Conservation (phyloP, 2,113 vertebrate genomes). For the Cyanoliseus patagonus region DNA sequence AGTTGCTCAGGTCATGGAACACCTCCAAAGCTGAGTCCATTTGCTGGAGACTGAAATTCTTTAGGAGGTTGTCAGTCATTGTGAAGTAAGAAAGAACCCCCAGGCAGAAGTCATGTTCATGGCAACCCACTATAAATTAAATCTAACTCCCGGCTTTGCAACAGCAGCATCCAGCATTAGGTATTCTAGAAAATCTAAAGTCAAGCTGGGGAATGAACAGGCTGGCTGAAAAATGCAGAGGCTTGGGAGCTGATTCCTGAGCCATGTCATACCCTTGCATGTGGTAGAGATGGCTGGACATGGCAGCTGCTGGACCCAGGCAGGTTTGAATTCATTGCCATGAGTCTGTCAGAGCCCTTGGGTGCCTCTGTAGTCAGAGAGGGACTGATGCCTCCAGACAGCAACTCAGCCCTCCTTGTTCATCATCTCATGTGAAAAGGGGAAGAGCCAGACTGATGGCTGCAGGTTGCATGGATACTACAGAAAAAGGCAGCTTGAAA, state of each 20-base stretch:
- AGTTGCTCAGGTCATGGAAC: not conserved
- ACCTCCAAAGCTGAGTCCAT: rapidly evolving
- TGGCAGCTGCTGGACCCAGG: not conserved
- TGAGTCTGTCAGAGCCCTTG: not conserved
- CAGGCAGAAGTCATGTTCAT: not conserved
- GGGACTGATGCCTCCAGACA: not conserved
- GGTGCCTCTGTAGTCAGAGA: not conserved
- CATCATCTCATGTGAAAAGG: not conserved
- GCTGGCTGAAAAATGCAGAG: not conserved
- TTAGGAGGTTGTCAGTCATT: not conserved
- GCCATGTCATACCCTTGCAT: too few species aligned
- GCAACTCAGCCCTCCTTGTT: not conserved
- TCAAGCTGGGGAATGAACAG: not conserved
- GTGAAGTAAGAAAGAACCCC: rapidly evolving
- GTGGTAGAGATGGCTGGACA: not conserved
- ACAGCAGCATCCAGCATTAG: not conserved
- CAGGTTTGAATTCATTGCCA: not conserved
- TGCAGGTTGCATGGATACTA: not conserved
- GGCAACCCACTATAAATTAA: not conserved
- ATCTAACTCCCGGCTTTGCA: not conserved
- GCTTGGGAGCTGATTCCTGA: not conserved
- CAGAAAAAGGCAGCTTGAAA: not conserved
- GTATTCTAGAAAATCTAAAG: not conserved
- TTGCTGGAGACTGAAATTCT: not conserved
- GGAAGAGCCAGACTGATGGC: not conserved